Evolutionary conservation across 2,797 vertebrate species (phyloP), one percentile per base, ranked within the genome.

Genomic region (Harpagifer antarcticus): DNA sequence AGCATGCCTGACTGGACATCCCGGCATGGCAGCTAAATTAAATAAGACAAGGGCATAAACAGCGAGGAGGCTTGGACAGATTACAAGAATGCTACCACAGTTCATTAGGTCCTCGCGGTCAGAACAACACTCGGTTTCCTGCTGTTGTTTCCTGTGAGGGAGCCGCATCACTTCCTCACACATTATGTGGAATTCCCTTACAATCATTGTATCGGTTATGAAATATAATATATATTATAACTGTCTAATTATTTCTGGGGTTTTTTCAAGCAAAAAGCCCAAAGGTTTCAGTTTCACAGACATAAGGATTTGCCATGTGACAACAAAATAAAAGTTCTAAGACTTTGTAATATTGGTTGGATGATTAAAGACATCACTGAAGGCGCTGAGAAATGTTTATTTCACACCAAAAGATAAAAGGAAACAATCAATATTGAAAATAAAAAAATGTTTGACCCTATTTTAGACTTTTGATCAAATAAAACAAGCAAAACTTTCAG

Each of bases 61-160:
- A 76, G 72, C 3, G 12, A 75, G 60, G 60, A 57, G 16, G 37
- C 76, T 71, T 16, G 1, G 76, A 82, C 50, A 19, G 27, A 61
- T 57, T 59, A 72, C 42, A 78, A 72, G 44, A 77, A 80, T 19
- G 74, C 68, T 77, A 54, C 65, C 64, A 59, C 27, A 27, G 73
- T 83, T 88, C 57, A 80, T 72, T 56, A 80, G 57, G 77, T 74
- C 67, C 64, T 55, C 2, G 17, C 60, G 68, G 63, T 83, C 72
- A 57, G 55, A 67, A 50, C 55, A 27, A 59, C 58, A 78, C 57
- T 50, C 67, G 4, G 63, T 57, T 92, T 93, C 88, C 89, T 89
- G 86, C 84, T 86, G 79, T 89, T 86, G 86, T 89, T 88, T 88
- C 78, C 84, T 71, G 9, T 69, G 19, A 78, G 37, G 33, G 75